Percentiles rank a stretch among this genome's conserved stretches.
Conservation (phyloP, 2,888 invertebrate genomes). For the Nephrotoma flavescens region DNA sequence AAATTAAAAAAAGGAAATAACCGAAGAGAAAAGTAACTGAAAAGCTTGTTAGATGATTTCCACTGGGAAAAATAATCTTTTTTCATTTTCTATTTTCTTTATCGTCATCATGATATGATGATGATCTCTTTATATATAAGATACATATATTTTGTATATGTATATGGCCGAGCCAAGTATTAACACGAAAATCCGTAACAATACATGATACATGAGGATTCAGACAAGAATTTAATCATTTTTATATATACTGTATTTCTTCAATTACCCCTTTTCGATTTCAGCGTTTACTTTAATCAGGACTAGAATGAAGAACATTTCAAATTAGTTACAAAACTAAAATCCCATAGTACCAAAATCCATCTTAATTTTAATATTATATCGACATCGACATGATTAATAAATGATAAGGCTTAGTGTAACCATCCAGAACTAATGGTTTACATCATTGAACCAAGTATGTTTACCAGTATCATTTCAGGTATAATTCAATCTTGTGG, state of each 20-base stretch:
- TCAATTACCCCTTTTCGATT: background rate
- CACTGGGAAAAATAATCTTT: background rate
- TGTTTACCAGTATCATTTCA: no score
- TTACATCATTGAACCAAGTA: no score
- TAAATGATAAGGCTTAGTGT: background rate
- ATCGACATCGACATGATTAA: background rate
- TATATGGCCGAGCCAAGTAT: background rate
- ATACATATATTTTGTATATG: background rate
- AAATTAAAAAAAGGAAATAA: background rate
- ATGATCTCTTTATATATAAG: background rate
- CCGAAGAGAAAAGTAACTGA: background rate
- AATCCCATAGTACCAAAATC: background rate
- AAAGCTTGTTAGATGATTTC: background rate
- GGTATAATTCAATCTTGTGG: no score
- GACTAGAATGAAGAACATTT: background rate
- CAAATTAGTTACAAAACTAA: background rate
- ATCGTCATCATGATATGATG: background rate
- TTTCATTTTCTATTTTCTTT: background rate
- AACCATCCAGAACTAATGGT: no score
- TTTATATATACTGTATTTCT: background rate
- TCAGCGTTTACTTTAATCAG: background rate
- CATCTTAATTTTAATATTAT: background rate
- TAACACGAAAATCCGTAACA: background rate
- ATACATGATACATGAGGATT: background rate
- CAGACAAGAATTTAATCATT: background rate